A percentile compares a stretch with the other conserved stretches of the same genome.
Evolutionary conservation across 2,888 invertebrate species (phyloP).

Genomic region (Troides helena): DNA sequence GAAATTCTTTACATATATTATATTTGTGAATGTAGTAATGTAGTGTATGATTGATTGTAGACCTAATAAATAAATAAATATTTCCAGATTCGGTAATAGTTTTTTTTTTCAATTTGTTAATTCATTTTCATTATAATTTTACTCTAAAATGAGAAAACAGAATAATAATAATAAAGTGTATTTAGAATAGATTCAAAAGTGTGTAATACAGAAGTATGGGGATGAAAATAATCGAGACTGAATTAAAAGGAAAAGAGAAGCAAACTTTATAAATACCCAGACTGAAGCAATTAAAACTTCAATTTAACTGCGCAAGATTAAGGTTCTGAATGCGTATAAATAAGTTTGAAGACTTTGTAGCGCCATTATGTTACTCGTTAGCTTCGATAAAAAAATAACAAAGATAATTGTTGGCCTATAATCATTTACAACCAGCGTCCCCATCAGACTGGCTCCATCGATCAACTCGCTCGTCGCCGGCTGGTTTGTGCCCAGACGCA

Average conservation of each 20-base stretch:
- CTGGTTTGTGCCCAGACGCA: conserved; percentile 23
- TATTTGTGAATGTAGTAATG: no score
- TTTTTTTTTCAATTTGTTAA: no score
- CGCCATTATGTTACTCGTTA: conserved; percentile 14
- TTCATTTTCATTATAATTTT: no score
- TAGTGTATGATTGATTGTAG: no score
- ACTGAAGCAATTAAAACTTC: conserved; percentile 4
- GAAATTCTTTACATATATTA: no score
- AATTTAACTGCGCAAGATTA: conserved; percentile 9
- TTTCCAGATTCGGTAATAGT: no score
- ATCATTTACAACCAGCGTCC: conserved; percentile 29
- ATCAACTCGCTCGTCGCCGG: conserved; percentile 26
- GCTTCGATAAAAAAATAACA: conserved; percentile 27
- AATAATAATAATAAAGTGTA: no score
- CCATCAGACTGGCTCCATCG: conserved; percentile 30
- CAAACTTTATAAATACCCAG: background rate
- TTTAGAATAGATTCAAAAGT: no score
- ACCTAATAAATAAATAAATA: no score
- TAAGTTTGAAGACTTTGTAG: conserved; percentile 19
- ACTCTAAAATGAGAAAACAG: no score
- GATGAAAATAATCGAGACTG: no score
- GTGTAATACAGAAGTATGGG: no score
- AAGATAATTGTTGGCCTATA: conserved; percentile 28
- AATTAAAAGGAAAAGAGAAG: background rate
- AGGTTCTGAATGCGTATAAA: conserved; percentile 1